Base-by-base conservation (phyloP, 1,140 invertebrate species). In the Camponotus pennsylvanicus region DNA sequence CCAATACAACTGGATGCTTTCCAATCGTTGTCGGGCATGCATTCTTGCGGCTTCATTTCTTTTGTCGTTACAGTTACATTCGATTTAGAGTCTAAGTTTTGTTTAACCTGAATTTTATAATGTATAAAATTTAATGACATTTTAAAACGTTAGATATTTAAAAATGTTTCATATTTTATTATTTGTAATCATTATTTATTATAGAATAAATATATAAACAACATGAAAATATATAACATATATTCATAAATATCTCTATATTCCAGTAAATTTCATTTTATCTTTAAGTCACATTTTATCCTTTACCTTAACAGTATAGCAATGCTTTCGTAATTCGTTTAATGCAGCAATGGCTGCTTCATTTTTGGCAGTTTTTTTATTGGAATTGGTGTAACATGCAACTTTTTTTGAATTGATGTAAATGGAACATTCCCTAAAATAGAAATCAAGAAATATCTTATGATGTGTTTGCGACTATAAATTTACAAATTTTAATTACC, bases 271-370 rank as follows among this genome's bases (percentile, higher is more conserved):
- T 3, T 27, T 27, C 27, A 27, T 27, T 27, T 27, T 27, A 27
- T 27, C 27, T 1, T 27, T 27, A 6, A 40, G 15, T n/a, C 15
- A 70, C n/a, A 37, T 37, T 18, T 7, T 37, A 49, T 40, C 2
- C 13, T 61, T 76, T 90, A 96, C 96, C 93, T 96, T 96, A 67
- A 96, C 95, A 57, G 95, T 96, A 84, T 96, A 96, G 89, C 96
- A 96, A 76, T 94, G 82, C 49, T 95, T 94, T 73, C 93, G 93
- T 15, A 96, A 83, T 69, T 93, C 79, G 7, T 92, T n/a, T 37
- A 96, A 83, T 2, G 94, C 95, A 40, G 91, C 76, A 7, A 85
- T 85, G 3, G 94, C 93, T n/a, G 95, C 96, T 32, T 94, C 88
- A n/a, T 88, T 66, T 86, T 94, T 96, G 15, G 96, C 94, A 45